phyloP scores from a whole-genome alignment of 1,140 invertebrate genomes.

The Harlomillsia oculata region DNA sequence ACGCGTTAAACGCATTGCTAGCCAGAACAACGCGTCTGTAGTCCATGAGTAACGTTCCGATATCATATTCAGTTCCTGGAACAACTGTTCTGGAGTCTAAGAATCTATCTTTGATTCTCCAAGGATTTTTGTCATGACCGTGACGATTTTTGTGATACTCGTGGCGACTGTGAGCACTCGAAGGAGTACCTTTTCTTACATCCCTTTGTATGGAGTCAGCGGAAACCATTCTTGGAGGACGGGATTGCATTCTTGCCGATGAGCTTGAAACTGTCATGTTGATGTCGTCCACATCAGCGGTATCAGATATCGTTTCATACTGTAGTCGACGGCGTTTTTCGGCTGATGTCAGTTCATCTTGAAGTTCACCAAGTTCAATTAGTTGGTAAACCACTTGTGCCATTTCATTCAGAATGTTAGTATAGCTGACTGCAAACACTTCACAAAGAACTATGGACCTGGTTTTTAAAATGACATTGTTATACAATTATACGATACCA shows the following conservation, averaged over 20 bases:
- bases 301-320: neutral
- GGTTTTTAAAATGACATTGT: neutral
- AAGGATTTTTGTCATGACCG: neutral
- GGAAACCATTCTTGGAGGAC: neutral
- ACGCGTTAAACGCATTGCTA: neutral
- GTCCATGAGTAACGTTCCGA: slow-evolving; percentile 5
- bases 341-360: neutral
- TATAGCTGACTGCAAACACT: slow-evolving; percentile 11
- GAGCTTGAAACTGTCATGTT: neutral
- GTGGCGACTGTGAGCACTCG: too few species aligned
- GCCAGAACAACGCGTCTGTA: slow-evolving; percentile 7
- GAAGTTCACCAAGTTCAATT: neutral
- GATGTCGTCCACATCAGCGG: neutral
- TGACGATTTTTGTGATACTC: neutral
- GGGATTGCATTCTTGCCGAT: neutral
- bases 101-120: neutral
- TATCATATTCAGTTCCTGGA: slow-evolving; percentile 17
- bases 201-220: too few species aligned
- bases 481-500: neutral
- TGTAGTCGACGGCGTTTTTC: neutral
- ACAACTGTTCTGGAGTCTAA: slow-evolving; percentile 3
- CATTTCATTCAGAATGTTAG: slow-evolving; percentile 17
- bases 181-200: too few species aligned
- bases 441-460: slow-evolving; percentile 8
- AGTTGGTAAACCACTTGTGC: slow-evolving; percentile 9